A percentile compares a stretch with the other conserved stretches of the same genome.
phyloP scores from a whole-genome alignment of 2,888 invertebrate genomes.

The Parnassius apollo region DNA sequence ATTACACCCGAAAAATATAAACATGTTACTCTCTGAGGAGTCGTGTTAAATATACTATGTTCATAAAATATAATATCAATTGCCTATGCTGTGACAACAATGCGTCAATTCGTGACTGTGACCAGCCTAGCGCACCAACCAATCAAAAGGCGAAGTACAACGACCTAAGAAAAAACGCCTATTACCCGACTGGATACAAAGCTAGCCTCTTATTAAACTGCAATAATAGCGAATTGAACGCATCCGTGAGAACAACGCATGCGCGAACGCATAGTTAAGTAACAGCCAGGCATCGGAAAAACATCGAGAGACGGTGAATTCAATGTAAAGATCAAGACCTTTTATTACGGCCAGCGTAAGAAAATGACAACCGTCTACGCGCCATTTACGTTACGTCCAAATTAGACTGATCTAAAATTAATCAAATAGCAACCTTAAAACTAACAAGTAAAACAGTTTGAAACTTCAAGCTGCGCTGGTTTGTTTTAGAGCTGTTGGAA shows the following conservation, averaged over 20 bases:
- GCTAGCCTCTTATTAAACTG: conserved; percentile 48
- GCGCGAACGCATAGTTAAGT: conserved; percentile 54
- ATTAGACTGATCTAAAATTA: conserved; percentile 33
- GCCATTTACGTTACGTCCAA: conserved; percentile 51
- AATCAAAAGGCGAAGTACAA: conserved; percentile 21
- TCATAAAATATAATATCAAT: no score
- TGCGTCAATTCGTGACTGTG: conserved; percentile 1
- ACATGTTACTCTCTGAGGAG: no score
- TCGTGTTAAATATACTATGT: no score
- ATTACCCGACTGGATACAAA: conserved; percentile 38
- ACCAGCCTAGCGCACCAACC: conserved; percentile 6
- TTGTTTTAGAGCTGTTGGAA: conserved; percentile 62
- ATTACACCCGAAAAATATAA: no score
- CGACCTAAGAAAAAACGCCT: conserved; percentile 39
- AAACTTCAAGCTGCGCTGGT: conserved; percentile 28
- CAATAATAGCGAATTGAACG: conserved; percentile 47
- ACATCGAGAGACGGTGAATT: conserved; percentile 51
- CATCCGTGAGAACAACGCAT: conserved; percentile 55
- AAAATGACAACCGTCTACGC: conserved; percentile 62
- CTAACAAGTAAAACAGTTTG: conserved; percentile 35
- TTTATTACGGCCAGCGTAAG: conserved; percentile 53
- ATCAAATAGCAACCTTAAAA: conserved; percentile 47
- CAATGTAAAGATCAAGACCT: conserved; percentile 79
- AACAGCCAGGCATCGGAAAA: conserved; percentile 39
- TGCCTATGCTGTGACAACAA: background rate